phyloP scores from a whole-genome alignment of 1,140 invertebrate genomes.

The Diachasmimorpha longicaudata region DNA sequence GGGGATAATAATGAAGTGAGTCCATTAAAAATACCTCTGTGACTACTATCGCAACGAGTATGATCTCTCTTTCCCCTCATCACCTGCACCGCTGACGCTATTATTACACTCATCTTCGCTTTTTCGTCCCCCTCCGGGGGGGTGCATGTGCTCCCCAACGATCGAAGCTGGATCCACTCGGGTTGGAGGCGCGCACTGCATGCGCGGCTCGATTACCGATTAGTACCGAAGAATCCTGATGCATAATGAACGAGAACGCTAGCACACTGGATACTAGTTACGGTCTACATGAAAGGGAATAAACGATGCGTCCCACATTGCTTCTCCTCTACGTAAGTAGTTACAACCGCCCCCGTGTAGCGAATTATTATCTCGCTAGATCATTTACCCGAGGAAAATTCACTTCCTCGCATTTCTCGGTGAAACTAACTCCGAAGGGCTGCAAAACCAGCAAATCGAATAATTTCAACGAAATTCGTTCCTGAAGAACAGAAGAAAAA shows the following conservation, averaged over 20 bases:
- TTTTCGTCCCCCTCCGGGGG: neutral
- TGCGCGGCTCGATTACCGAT: constrained; percentile 23
- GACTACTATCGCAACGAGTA: constrained; percentile 20
- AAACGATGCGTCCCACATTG: constrained; percentile 3
- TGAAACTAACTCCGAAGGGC: neutral
- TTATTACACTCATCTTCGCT: neutral
- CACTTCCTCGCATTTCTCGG: neutral
- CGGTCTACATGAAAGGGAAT: constrained; percentile 22
- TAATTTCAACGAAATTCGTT: no score
- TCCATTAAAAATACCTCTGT: constrained; percentile 30
- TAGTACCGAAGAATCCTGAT: constrained; percentile 20
- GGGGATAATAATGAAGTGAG: constrained; percentile 31
- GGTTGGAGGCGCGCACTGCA: neutral
- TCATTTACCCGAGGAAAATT: neutral
- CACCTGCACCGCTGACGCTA: neutral
- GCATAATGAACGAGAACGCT: constrained; percentile 28
- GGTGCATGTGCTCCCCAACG: neutral
- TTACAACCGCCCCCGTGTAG: neutral
- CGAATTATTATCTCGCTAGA: constrained; percentile 4
- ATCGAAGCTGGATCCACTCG: neutral
- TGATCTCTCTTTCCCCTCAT: neutral
- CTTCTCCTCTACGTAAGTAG: neutral
- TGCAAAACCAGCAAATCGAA: no score
- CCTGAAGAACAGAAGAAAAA: no score
- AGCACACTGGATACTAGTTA: neutral